Base-by-base conservation (phyloP, 1,140 invertebrate genomes). In the Orchestia grillus region DNA sequence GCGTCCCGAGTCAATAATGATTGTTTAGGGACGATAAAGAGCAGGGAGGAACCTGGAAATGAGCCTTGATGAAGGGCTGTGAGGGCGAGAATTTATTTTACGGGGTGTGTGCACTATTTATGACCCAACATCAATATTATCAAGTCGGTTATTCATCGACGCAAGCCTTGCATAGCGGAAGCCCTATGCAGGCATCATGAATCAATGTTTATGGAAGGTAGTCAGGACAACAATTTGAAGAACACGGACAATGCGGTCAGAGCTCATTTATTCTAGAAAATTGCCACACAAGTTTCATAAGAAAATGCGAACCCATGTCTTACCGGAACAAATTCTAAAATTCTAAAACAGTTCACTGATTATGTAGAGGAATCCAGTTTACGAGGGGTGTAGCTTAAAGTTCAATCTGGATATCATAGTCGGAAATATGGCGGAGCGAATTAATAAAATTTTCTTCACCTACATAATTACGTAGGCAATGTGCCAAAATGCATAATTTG, bases 41-140 rank as follows among this genome's bases (percentile, higher is more conserved):
- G 88, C 88, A 43, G 88, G 88, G 41, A 43, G 88, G 88, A 28
- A 91, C 88, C 88, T 91, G 88, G 88, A 91, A 91, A 91, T 91
- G 88, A 91, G 8, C 88, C 88, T 91, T 91, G 41, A 91, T 91
- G 88, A 91, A 91, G 41, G 88, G 88, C 88, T 91, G 41, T 44
- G 88, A 91, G 88, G 44, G 88, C 88, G 88, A 91, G 88, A 91
- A 91, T 91, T 91, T 91, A 91, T 91, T 91, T 91, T 91, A 91
- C 41, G 44, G 88, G 88, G 88, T 91, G 88, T 44, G 88, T 44
- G 88, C 44, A 44, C 41, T 91, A 91, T 91, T 91, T 91, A 91
- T 91, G 88, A 44, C 88, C 88, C 42, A 42, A 41, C 44, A 91
- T 91, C 44, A 91, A 91, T 42, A 91, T 91, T 91, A 91, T 42